Evolutionary conservation across 1,140 invertebrate species (phyloP), one percentile per base, ranked within the genome.

Genomic region (Phthorimaea operculella): DNA sequence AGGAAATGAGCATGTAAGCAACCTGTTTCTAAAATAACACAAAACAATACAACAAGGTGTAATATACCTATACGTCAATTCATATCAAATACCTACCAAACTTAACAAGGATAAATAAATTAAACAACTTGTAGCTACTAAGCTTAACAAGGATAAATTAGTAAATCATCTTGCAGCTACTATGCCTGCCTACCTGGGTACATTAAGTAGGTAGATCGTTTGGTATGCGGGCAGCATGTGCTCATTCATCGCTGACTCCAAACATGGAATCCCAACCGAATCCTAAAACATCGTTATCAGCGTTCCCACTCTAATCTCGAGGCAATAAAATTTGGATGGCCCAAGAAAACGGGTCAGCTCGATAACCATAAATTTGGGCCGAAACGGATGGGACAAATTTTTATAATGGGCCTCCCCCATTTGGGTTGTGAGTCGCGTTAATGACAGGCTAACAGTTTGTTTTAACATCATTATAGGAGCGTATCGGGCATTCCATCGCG

Each of bases 381-480:
- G 76, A 79, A 84, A 81, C 79, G 81, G 81, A 84, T 84, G 79
- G 79, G 81, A 84, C 81, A 84, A 84, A 85, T 85, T 85, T 85
- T 82, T 85, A 85, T 83, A 85, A 85, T 85, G 79, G 78, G 66
- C 68, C 76, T 81, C 71, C 77, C 72, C 79, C 76, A 83, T 83
- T 83, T 77, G 76, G 71, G 62, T 62, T 67, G 65, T 65, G 70
- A 70, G 74, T 75, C 73, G 76, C 76, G 74, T 76, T 84, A 84
- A 83, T 84, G 81, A 84, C 76, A 81, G 70, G 61, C 75, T 84
- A 84, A 84, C 78, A 83, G 79, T 83, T 84, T 83, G 81, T 81
- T 84, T 83, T 82, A 84, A 84, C 81, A 83, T 84, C 81, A 84
- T 84, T 83, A 84, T 84, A 82, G 78, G 67, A 76, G 74, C 76